Conservation (phyloP, 2,113 vertebrate species). For the Petrocephalus zakoni region DNA sequence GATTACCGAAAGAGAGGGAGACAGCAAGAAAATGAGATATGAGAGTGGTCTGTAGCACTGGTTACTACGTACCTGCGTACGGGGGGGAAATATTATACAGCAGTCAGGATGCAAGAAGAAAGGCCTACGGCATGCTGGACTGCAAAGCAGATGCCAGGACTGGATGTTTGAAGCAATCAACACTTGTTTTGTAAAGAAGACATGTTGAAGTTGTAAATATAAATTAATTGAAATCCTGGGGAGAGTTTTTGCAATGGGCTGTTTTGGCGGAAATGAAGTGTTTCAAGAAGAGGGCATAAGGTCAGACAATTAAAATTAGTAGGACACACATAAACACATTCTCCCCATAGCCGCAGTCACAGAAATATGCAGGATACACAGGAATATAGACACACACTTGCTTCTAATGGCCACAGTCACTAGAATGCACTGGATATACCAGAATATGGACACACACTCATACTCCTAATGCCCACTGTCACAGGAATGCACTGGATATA, state of each 20-base stretch:
- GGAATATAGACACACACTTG: not conserved
- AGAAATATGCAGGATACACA: not conserved
- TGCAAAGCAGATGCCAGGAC: not conserved
- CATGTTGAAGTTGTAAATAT: not conserved
- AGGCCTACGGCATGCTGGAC: not conserved
- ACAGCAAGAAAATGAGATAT: not conserved
- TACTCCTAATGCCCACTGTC: not conserved
- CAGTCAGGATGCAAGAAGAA: not conserved
- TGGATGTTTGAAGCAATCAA: not conserved
- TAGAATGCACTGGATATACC: not conserved
- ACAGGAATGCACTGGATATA: not conserved
- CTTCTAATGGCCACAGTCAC: not conserved
- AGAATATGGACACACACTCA: not conserved
- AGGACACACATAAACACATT: not conserved
- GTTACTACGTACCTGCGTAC: not conserved
- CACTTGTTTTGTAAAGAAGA: not conserved
- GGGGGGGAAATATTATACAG: no score
- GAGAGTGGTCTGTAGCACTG: not conserved
- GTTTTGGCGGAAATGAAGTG: not conserved
- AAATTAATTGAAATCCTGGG: not conserved
- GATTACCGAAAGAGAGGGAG: not conserved
- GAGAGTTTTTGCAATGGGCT: not conserved
- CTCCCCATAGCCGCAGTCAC: not conserved
- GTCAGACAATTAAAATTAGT: not conserved
- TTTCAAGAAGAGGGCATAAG: not conserved